Evolutionary conservation across 2,888 invertebrate species (phyloP).

Genomic region (Crioceris asparagi): DNA sequence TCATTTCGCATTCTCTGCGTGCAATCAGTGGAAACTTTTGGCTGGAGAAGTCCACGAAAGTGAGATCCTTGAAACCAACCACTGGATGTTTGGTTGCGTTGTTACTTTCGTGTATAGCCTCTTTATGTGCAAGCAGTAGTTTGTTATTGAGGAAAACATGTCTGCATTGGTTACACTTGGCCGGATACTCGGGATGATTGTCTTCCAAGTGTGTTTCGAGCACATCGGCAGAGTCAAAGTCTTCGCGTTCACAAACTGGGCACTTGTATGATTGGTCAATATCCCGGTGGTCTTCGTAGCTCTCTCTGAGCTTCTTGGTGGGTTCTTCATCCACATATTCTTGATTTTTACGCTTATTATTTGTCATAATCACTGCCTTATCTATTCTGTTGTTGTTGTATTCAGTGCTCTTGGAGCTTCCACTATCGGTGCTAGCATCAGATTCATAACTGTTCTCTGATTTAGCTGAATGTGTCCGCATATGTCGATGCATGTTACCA

Average conservation of each 20-base stretch:
- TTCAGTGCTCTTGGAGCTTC: slow-evolving; percentile 32
- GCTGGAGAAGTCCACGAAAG: slow-evolving; percentile 69
- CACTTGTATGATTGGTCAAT: slow-evolving; percentile 40
- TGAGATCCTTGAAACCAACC: slow-evolving; percentile 58
- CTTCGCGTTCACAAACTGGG: slow-evolving; percentile 51
- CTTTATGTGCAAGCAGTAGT: slow-evolving; percentile 58
- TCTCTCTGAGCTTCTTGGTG: slow-evolving; percentile 22
- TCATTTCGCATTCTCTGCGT: slow-evolving; percentile 59
- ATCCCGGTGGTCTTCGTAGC: slow-evolving; percentile 17
- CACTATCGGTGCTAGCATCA: slow-evolving; percentile 42
- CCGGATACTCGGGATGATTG: slow-evolving; percentile 53
- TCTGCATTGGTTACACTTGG: slow-evolving; percentile 61
- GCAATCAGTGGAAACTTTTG: slow-evolving; percentile 72
- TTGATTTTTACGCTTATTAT: slow-evolving; percentile 35
- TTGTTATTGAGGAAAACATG: slow-evolving; percentile 63
- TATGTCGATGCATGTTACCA: slow-evolving; percentile 77
- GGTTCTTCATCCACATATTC: slow-evolving; percentile 28
- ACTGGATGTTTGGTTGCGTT: slow-evolving; percentile 39
- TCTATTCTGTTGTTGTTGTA: slow-evolving; percentile 36
- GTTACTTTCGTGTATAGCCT: slow-evolving; percentile 47
- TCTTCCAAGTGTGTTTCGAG: slow-evolving; percentile 56
- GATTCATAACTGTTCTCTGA: slow-evolving; percentile 46
- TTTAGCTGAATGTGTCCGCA: slow-evolving; percentile 56
- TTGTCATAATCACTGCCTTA: slow-evolving; percentile 28
- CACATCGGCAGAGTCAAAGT: slow-evolving; percentile 47